A percentile compares a stretch with the other conserved stretches of the same genome.
Conservation (phyloP, 2,797 vertebrate species). For the Pipistrellus pygmaeus region DNA sequence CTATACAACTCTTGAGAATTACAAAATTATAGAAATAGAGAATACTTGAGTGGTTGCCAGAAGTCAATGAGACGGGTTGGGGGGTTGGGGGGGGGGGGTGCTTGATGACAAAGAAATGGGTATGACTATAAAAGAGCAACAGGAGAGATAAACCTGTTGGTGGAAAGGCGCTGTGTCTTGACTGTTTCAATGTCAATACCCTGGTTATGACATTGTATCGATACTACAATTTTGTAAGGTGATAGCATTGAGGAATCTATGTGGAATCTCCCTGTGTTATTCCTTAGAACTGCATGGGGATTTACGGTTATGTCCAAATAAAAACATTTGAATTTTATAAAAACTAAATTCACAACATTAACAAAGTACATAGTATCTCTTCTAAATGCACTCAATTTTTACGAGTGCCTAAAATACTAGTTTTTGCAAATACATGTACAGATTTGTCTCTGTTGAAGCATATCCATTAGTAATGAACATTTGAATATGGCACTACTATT, state of each 20-base stretch:
- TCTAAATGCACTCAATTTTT: not conserved
- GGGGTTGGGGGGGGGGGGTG: fast-evolving
- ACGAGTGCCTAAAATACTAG: not conserved
- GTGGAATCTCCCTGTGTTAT: not conserved
- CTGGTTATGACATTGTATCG: not conserved
- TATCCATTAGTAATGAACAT: not conserved
- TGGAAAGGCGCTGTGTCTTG: not conserved
- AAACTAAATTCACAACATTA: not conserved
- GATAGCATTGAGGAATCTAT: not conserved
- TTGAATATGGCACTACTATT: not conserved
- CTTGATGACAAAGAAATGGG: not conserved
- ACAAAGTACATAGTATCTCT: not conserved
- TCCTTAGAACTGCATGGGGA: not conserved
- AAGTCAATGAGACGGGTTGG: not conserved
- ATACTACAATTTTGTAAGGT: not conserved
- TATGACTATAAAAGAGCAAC: not conserved
- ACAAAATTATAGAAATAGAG: not conserved
- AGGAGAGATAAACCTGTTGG: not conserved
- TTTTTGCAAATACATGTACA: not conserved
- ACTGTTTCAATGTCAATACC: not conserved
- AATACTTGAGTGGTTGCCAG: not conserved
- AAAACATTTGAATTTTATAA: not conserved
- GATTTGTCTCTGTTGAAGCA: not conserved
- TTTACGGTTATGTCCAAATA: not conserved
- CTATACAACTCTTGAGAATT: not conserved